phyloP scores from a whole-genome alignment of 2,797 vertebrate species.

The Anas bahamensis region DNA sequence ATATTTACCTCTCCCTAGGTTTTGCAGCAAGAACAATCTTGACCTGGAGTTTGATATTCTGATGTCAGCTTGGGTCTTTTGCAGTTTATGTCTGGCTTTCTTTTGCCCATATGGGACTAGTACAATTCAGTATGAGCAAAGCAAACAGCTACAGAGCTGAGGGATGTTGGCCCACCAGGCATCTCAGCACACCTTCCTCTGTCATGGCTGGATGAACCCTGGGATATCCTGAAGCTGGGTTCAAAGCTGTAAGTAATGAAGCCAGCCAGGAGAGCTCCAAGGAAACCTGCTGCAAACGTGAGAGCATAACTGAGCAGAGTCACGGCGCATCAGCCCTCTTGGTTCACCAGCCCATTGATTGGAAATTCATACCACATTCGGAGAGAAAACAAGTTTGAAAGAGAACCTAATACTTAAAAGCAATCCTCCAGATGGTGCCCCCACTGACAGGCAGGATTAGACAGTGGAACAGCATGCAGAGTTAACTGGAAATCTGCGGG shows the following conservation, averaged over 20 bases:
- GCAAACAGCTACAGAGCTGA: neutral
- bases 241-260: neutral
- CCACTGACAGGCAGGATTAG: neutral
- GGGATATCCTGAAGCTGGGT: neutral
- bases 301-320: neutral
- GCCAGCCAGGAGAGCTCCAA: neutral
- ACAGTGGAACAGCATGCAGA: neutral
- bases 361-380: neutral
- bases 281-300: neutral
- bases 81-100: neutral
- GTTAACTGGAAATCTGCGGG: neutral
- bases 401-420: neutral
- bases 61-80: neutral
- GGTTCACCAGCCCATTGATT: neutral
- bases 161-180: neutral
- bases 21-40: neutral
- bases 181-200: neutral
- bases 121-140: neutral
- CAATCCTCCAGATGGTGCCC: neutral
- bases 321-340: neutral
- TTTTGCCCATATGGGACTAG: neutral
- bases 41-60: neutral
- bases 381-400: neutral
- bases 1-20: neutral
- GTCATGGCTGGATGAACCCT: neutral